phyloP scores from a whole-genome alignment of 2,113 vertebrate species.

The Melanotaenia duboulayi region DNA sequence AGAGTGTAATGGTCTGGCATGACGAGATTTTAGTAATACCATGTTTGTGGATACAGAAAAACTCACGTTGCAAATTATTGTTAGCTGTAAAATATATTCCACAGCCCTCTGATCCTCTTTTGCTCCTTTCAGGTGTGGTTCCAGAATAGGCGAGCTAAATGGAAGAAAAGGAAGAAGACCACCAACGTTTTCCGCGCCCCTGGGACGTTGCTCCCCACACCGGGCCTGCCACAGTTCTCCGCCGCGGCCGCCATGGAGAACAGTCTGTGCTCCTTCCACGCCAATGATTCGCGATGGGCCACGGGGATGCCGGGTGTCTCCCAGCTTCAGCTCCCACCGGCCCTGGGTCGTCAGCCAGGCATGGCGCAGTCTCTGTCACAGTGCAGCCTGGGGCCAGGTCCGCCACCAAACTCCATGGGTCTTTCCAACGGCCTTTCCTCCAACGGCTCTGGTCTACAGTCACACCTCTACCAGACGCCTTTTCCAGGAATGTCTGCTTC shows the following conservation, averaged over 20 bases:
- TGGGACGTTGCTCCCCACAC: slow-evolving; percentile 93
- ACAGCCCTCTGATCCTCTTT: slow-evolving; percentile 11
- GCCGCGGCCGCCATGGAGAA: slow-evolving; percentile 95
- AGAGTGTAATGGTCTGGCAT: too few relatives aligned
- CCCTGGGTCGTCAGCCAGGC: slow-evolving; percentile 91
- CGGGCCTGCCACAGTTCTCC: slow-evolving; percentile 93
- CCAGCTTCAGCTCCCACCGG: slow-evolving; percentile 92
- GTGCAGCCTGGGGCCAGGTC: slow-evolving; percentile 92
- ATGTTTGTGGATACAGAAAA: not conserved
- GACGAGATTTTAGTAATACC: not conserved
- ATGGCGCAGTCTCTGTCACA: slow-evolving; percentile 97
- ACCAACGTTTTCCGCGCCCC: slow-evolving; percentile 96
- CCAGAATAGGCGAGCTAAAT: slow-evolving; percentile 96
- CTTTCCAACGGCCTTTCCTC: slow-evolving; percentile 94
- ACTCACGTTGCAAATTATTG: not conserved
- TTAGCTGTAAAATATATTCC: too few relatives aligned
- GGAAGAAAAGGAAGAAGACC: slow-evolving; percentile 99
- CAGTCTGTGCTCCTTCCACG: slow-evolving; percentile 97
- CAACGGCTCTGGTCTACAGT: slow-evolving; percentile 94
- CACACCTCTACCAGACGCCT: slow-evolving; percentile 96
- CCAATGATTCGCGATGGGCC: slow-evolving; percentile 97
- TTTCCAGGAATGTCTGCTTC: slow-evolving; percentile 97
- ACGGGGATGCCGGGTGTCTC: slow-evolving; percentile 94
- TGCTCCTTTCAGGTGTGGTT: slow-evolving; percentile 90
- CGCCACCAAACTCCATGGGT: slow-evolving; percentile 94